phyloP scores from a whole-genome alignment of 2,888 invertebrate genomes.

The Drosophila meridionalis region DNA sequence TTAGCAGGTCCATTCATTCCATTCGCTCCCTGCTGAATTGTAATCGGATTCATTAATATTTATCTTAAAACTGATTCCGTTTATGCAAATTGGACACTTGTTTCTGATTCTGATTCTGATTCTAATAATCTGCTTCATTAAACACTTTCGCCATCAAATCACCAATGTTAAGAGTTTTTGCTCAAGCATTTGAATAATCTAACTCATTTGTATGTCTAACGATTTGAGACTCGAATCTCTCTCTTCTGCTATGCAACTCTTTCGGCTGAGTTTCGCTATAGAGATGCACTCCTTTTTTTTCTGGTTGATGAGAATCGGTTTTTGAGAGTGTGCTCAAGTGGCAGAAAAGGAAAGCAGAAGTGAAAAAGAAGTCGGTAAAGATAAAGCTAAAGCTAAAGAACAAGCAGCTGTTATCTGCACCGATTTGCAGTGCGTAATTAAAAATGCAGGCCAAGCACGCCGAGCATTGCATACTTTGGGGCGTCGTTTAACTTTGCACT shows the following conservation, averaged over 20 bases:
- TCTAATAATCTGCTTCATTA: slow-evolving; percentile 32
- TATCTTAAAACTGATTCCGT: slow-evolving; percentile 21
- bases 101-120: slow-evolving; percentile 5
- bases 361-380: slow-evolving; percentile 11
- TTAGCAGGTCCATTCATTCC: neutral
- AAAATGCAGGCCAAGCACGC: slow-evolving; percentile 68
- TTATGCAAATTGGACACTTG: slow-evolving; percentile 31
- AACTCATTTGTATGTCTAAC: slow-evolving; percentile 4
- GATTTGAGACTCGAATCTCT: neutral
- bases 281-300: neutral
- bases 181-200: slow-evolving; percentile 14
- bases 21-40: neutral
- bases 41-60: slow-evolving; percentile 33
- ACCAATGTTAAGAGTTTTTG: neutral
- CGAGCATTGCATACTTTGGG: slow-evolving; percentile 61
- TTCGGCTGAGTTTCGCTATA: neutral
- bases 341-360: neutral
- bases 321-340: slow-evolving; percentile 17
- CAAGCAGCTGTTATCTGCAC: slow-evolving; percentile 56
- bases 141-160: slow-evolving; percentile 20
- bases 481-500: slow-evolving; percentile 76
- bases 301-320: slow-evolving; percentile 11
- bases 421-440: slow-evolving; percentile 72
- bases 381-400: slow-evolving; percentile 13
- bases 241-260: neutral